These are phyloP conservation scores for Delichon dasypus DNA, from an alignment of 2,797 vertebrate genomes.

Conservation along the genomic window DNA sequence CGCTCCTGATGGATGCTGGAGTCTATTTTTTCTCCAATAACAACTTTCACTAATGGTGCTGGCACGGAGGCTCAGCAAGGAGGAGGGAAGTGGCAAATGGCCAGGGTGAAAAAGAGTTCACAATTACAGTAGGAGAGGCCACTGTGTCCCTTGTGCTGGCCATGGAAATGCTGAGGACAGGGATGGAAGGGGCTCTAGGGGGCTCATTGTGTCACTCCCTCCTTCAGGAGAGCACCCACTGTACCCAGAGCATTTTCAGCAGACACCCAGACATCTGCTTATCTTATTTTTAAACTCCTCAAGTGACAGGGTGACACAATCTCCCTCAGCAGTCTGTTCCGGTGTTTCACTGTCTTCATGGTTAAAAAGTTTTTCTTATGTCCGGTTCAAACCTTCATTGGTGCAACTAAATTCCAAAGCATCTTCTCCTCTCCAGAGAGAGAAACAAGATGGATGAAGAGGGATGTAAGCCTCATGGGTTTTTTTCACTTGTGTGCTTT, in stretches of 20 bases:
- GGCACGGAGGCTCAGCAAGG: background rate
- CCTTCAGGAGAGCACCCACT: background rate
- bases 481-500: background rate
- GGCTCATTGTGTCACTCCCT: background rate
- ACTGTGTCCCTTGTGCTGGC: background rate
- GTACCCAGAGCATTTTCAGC: background rate
- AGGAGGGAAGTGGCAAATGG: constrained; percentile 25
- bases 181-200: background rate
- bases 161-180: background rate
- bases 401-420: background rate
- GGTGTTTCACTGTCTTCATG: background rate
- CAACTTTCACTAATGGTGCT: constrained; percentile 30
- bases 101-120: constrained; percentile 25
- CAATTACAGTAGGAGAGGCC: background rate
- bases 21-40: background rate
- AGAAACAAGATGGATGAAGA: background rate
- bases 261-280: background rate
- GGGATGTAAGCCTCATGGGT: rapidly evolving
- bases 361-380: background rate
- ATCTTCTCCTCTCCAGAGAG: background rate
- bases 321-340: background rate
- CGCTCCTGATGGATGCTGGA: background rate
- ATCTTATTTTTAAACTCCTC: background rate
- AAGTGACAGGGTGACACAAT: background rate
- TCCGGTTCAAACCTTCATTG: background rate